Evolutionary conservation across 2,888 invertebrate species (phyloP).

Genomic region (Thymelicus sylvestris): DNA sequence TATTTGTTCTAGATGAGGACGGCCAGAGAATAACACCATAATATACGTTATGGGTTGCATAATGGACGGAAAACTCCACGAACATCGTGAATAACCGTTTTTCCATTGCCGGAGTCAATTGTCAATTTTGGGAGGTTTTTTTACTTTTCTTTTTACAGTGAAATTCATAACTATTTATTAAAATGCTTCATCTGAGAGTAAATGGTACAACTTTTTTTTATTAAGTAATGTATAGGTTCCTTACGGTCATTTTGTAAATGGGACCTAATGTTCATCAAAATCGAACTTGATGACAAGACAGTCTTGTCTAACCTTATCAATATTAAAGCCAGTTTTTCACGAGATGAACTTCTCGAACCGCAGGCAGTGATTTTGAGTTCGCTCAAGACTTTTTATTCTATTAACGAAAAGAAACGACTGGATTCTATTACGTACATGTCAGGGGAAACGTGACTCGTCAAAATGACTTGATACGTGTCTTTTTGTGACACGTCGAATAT

Average conservation of each 20-base stretch:
- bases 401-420: constrained; percentile 1
- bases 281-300: not conserved
- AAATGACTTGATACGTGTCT: constrained; percentile 11
- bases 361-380: not conserved
- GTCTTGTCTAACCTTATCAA: constrained; percentile 2
- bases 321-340: not conserved
- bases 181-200: too few relatives aligned
- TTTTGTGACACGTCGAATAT: not conserved
- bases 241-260: not conserved
- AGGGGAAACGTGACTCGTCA: constrained; percentile 17
- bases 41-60: too few relatives aligned
- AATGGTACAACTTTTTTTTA: too few relatives aligned
- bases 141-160: too few relatives aligned
- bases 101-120: too few relatives aligned
- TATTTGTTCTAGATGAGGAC: too few relatives aligned
- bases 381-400: not conserved
- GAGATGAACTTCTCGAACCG: not conserved
- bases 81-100: too few relatives aligned
- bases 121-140: too few relatives aligned
- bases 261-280: not conserved
- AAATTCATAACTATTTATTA: too few relatives aligned
- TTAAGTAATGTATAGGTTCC: too few relatives aligned
- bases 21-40: too few relatives aligned
- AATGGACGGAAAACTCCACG: too few relatives aligned
- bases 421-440: constrained; percentile 25